phyloP scores from a whole-genome alignment of 2,888 invertebrate genomes.

The Temnothorax rugatulus region DNA sequence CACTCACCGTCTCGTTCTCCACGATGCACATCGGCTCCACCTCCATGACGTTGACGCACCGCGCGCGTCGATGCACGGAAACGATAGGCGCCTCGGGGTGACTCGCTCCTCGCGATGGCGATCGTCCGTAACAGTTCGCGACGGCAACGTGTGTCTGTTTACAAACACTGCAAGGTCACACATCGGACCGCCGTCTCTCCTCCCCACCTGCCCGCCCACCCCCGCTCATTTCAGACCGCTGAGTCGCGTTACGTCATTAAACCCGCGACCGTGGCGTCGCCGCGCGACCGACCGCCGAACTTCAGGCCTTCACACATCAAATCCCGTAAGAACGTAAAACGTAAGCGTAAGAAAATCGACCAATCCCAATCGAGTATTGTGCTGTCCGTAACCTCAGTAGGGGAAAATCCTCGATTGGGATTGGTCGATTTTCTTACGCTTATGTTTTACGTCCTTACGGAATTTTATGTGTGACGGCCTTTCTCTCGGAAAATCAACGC shows the following conservation, averaged over 20 bases:
- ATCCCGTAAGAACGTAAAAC: too few relatives aligned
- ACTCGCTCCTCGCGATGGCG: conserved; percentile 56
- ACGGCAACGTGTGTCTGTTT: conserved; percentile 90
- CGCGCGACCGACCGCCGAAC: neutral
- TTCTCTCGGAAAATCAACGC: neutral
- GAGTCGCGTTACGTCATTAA: conserved; percentile 74
- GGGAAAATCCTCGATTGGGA: too few relatives aligned
- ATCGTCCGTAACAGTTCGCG: conserved; percentile 67
- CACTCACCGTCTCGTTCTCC: conserved; percentile 84
- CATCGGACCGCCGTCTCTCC: conserved; percentile 82
- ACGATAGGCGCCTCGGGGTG: conserved; percentile 26
- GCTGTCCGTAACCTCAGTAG: too few relatives aligned
- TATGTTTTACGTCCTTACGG: too few relatives aligned
- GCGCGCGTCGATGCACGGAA: neutral
- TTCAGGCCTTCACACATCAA: too few relatives aligned
- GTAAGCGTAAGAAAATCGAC: too few relatives aligned
- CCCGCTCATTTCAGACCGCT: conserved; percentile 39
- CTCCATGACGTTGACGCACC: conserved; percentile 75
- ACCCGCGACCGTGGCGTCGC: conserved; percentile 41
- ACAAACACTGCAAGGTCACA: conserved; percentile 93
- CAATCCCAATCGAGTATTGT: too few relatives aligned
- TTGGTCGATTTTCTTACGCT: too few relatives aligned
- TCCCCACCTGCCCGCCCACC: conserved; percentile 28
- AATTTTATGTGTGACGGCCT: too few relatives aligned
- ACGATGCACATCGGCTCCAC: conserved; percentile 82